Evolutionary conservation across 1,140 invertebrate genomes (phyloP).

Genomic region (Platyura marginata): DNA sequence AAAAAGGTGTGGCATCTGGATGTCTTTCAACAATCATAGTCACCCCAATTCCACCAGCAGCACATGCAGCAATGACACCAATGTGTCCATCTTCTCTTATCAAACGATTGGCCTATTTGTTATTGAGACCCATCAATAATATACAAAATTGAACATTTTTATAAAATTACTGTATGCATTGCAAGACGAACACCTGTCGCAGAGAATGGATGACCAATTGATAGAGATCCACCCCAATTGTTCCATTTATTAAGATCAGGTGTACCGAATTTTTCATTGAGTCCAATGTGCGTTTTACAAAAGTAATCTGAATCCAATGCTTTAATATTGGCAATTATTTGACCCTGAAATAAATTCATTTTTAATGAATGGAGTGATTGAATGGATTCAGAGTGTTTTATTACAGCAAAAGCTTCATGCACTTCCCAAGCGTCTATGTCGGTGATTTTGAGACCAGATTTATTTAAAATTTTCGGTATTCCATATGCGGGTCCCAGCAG

Average conservation of each 20-base stretch:
- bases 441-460: constrained; percentile 63
- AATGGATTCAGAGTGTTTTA: constrained; percentile 8
- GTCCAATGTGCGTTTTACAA: constrained; percentile 74
- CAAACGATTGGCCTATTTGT: constrained; percentile 66
- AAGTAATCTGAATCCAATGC: constrained; percentile 97
- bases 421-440: constrained; percentile 98
- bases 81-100: constrained; percentile 87
- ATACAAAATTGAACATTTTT: background rate
- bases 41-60: constrained; percentile 88
- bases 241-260: constrained; percentile 90
- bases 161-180: constrained; percentile 18
- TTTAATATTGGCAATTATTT: constrained; percentile 94
- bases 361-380: constrained; percentile 5
- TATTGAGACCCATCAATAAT: background rate
- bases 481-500: constrained; percentile 84
- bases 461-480: constrained; percentile 76
- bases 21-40: constrained; percentile 92
- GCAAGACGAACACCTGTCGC: constrained; percentile 67
- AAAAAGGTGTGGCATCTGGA: constrained; percentile 49
- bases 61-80: constrained; percentile 90
- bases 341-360: constrained; percentile 46
- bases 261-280: constrained; percentile 62
- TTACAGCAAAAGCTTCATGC: constrained; percentile 95
- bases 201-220: constrained; percentile 97
- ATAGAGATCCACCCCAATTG: constrained; percentile 92